Base-by-base conservation (phyloP, 2,888 invertebrate species). In the Protodeltote pygarga region DNA sequence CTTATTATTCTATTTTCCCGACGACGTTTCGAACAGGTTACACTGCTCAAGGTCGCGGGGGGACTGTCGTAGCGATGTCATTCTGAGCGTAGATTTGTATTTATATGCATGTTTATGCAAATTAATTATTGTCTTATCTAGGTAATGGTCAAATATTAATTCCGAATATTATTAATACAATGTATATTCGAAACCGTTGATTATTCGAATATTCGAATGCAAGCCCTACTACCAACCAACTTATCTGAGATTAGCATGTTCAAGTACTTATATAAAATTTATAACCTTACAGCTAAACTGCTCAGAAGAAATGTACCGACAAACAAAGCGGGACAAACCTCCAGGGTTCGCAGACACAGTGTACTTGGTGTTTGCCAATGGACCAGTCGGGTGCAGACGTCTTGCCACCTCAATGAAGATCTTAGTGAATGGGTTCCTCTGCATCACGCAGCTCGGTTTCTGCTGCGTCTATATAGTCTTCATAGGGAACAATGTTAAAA, bases 391-490 rank as follows among this genome's bases (percentile, higher is more conserved):
- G 17, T 75, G 95, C n/a, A 92, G 95, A 25, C 91, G 89, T 14
- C 93, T 94, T 72, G 94, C 96, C 0, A 87, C 85, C 17, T 72
- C 88, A 5, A 95, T 96, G 93, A 94, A 95, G 88, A 92, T 91
- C 19, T 72, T 95, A 44, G 97, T 98, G 52, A 97, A 98, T 85
- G 75, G 94, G 8, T 98, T 98, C 89, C 94, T 99, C 40, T 97
- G 98, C 83, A 93, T 98, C 45, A 99, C 99, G n/a, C 99, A 99
- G 89, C 93, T 99, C 52, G 99, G 99, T 50, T 99, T 99, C 90
- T 99, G 99, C 86, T 98, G 98, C 83, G 97, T 99, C 16, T 99
- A 99, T 87, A 96, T 98, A 73, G 97, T 99, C 10, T 99, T 99
- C 83, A 96, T 99, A 64, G 96, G 98, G 6, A 95, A 95, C 54